Evolutionary conservation across 2,113 vertebrate species (phyloP).

Genomic region (Notarius quadriscutis): DNA sequence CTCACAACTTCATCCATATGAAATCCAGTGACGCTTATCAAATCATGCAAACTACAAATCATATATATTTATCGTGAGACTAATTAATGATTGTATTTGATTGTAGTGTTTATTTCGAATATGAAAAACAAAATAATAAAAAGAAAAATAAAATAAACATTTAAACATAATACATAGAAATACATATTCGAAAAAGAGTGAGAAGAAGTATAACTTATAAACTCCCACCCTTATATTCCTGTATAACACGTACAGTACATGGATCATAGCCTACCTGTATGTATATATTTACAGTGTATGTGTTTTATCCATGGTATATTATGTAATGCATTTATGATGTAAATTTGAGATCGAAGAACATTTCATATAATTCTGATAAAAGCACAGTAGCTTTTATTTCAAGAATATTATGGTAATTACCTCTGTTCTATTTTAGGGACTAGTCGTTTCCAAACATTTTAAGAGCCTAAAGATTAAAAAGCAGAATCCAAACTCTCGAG

Average conservation of each 20-base stretch:
- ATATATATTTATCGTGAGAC: background rate
- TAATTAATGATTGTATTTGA: background rate
- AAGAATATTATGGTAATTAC: background rate
- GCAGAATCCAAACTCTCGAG: background rate
- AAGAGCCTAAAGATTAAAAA: background rate
- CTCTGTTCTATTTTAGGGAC: background rate
- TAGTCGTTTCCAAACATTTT: background rate
- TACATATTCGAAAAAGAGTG: too few relatives aligned
- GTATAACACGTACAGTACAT: too few relatives aligned
- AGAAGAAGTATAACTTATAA: too few relatives aligned
- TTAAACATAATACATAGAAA: too few relatives aligned
- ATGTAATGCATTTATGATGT: background rate
- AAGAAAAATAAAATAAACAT: too few relatives aligned
- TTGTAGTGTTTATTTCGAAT: too few relatives aligned
- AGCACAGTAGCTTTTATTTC: background rate
- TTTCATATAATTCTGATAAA: background rate
- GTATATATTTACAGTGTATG: background rate
- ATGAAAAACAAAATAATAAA: too few relatives aligned
- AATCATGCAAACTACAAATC: background rate
- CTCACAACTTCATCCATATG: background rate
- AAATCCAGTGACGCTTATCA: background rate
- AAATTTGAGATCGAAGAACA: background rate
- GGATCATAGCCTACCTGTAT: too few relatives aligned
- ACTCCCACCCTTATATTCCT: background rate
- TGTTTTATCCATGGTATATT: background rate